Evolutionary conservation across 2,113 vertebrate species (phyloP), one percentile per base, ranked within the genome.

Genomic region (Cheirogaleus medius): DNA sequence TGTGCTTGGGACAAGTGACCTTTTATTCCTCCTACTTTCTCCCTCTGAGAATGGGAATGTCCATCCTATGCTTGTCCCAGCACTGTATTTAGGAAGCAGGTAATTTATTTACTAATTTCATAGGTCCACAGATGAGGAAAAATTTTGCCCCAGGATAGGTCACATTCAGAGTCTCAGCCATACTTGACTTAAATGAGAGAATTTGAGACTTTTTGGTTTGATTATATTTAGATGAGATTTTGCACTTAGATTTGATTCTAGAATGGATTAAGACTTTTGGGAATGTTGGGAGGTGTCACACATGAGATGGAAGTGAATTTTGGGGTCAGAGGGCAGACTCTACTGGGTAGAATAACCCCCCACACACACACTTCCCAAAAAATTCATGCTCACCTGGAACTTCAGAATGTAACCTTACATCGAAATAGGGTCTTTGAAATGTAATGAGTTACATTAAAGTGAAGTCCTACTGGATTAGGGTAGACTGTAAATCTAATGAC

Each of bases 281-380:
- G 56, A 76, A 14, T 66, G 17, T 23, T 76, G 39, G 15, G 17
- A 66, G 23, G 7, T 13, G 2, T 76, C 69, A 25, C 11, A 68
- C 23, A 9, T 44, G 29, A 7, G n/a, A 60, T 93, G 25, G 9
- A 29, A 12, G 1, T 54, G 32, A 83, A 91, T 93, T 84, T 42
- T 1, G n/a, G 18, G 7, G 1, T 0, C 34, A 68, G 1, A 64
- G 1, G n/a, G 7, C 1, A 73, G 18, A 87, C 6, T 29, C 21
- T 29, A 23, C 9, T 32, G 34, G 7, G 8, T 66, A 37, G 37
- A 77, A 82, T 42, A 83, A 52, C 3, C 5, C 39, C 39, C 6
- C 12, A 12, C 25, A 21, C 39, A 12, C 10, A 12, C 23, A 9
- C 1, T 1, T 32, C 9, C 5, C 6, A 11, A 12, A 39, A 58